Conservation (phyloP, 2,797 vertebrate species). For the Morus bassanus region DNA sequence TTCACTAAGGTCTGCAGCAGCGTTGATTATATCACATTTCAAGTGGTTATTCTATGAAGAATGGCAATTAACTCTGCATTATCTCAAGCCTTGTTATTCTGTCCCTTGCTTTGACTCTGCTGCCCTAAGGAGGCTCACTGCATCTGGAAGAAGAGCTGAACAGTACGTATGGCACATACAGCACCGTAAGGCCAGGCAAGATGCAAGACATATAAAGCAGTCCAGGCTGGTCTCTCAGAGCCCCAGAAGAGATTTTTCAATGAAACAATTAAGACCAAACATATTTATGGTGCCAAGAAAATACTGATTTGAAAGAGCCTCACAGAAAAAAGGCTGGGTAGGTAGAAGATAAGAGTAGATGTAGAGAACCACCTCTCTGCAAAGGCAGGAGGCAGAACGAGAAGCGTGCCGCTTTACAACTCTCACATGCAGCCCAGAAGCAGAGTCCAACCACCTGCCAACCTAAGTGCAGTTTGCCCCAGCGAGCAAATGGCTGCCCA, state of each 20-base stretch:
- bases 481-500: neutral
- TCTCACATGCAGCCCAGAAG: neutral
- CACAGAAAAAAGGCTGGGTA: neutral
- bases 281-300: neutral
- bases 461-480: neutral
- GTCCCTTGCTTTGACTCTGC: neutral
- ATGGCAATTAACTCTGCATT: slow-evolving; percentile 30
- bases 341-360: neutral
- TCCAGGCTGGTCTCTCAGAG: neutral
- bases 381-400: neutral
- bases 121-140: neutral
- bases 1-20: neutral
- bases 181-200: neutral
- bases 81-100: neutral
- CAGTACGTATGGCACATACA: neutral
- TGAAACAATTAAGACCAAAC: neutral
- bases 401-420: neutral
- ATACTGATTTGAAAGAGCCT: neutral
- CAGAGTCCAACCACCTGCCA: neutral
- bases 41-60: slow-evolving; percentile 24
- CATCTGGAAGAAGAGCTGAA: neutral
- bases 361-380: neutral
- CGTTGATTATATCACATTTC: neutral
- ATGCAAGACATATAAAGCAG: neutral
- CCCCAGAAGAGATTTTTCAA: neutral